Evolutionary conservation across 2,888 invertebrate species (phyloP).

Genomic region (Drosophila longiperda): DNA sequence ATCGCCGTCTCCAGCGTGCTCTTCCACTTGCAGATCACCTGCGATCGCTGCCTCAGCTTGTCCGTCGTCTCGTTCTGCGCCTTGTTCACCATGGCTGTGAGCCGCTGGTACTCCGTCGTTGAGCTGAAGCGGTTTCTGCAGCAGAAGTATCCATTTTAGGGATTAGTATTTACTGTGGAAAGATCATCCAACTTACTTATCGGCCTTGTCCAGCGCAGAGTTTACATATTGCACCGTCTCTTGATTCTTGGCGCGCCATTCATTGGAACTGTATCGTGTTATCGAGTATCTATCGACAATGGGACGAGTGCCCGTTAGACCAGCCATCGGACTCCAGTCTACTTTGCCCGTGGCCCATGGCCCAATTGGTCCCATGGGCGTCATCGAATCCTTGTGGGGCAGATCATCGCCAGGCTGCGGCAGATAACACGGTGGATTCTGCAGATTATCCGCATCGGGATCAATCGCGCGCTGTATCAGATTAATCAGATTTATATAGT

Average conservation of each 20-base stretch:
- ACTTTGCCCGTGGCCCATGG: constrained; percentile 91
- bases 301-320: constrained; percentile 90
- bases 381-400: constrained; percentile 80
- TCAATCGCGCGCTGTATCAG: constrained; percentile 56
- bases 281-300: constrained; percentile 91
- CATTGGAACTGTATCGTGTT: constrained; percentile 89
- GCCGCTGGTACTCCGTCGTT: constrained; percentile 88
- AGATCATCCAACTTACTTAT: constrained; percentile 83
- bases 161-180: neutral
- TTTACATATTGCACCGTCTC: constrained; percentile 85
- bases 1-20: constrained; percentile 90
- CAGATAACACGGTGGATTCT: constrained; percentile 86
- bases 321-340: constrained; percentile 90
- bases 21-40: constrained; percentile 91
- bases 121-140: constrained; percentile 87
- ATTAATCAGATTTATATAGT: too few species aligned
- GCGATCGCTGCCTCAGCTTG: constrained; percentile 88
- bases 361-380: constrained; percentile 86
- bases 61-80: constrained; percentile 89
- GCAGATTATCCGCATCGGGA: constrained; percentile 75
- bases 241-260: constrained; percentile 89
- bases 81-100: constrained; percentile 88
- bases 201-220: constrained; percentile 86
- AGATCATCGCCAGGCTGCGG: constrained; percentile 86
- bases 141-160: neutral